Conservation (phyloP, 2,888 invertebrate species). For the Synergus gifuensis region DNA sequence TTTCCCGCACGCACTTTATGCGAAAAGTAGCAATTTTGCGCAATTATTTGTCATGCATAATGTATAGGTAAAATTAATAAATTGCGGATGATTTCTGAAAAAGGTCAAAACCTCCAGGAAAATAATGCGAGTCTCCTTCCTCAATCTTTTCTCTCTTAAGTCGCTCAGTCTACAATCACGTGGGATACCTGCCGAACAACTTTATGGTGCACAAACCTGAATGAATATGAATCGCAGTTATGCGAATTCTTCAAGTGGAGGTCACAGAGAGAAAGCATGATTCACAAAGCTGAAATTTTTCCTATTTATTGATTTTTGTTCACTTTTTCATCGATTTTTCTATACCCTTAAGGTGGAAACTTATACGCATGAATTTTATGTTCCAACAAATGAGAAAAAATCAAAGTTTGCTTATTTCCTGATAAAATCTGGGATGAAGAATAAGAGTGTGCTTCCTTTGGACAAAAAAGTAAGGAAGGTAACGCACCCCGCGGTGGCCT, state of each 20-base stretch:
- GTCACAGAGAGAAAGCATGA: neutral
- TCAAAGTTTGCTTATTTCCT: conserved; percentile 8
- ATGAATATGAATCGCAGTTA: neutral
- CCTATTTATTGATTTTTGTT: no score
- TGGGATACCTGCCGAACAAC: conserved; percentile 25
- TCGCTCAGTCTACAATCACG: neutral
- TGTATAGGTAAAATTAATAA: conserved; percentile 33
- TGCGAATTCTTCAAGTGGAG: neutral
- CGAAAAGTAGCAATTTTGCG: conserved; percentile 43
- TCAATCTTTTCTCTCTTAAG: neutral
- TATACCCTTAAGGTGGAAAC: no score
- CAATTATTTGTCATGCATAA: conserved; percentile 34
- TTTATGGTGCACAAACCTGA: neutral
- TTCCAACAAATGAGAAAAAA: neutral
- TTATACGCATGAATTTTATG: neutral
- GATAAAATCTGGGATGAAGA: conserved; percentile 15
- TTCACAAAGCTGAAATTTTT: neutral
- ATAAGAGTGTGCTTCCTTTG: conserved; percentile 6
- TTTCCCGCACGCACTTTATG: conserved; percentile 8
- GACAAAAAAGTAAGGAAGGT: conserved; percentile 60
- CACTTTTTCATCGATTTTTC: no score
- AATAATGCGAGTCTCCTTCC: conserved; percentile 9
- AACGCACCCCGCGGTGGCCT: conserved; percentile 77
- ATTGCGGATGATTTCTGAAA: neutral
- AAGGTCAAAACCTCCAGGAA: neutral